Conservation (phyloP, 2,113 vertebrate genomes). For the Phylloscopus whistleri region DNA sequence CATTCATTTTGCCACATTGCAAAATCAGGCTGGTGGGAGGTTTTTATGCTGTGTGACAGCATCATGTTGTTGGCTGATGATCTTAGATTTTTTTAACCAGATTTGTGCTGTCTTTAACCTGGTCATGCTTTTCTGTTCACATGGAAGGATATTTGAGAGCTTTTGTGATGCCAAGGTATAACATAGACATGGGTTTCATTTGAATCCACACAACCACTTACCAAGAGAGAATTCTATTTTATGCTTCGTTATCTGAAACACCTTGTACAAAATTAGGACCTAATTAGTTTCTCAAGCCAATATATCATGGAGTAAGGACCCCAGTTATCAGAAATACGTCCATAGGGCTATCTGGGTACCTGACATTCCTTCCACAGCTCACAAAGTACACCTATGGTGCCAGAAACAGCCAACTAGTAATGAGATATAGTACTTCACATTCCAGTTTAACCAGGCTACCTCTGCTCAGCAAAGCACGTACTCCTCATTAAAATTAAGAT, state of each 20-base stretch:
- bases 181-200: not conserved
- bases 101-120: not conserved
- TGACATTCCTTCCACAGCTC: not conserved
- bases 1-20: not conserved
- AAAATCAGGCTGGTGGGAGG: not conserved
- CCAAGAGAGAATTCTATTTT: not conserved
- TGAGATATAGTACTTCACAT: not conserved
- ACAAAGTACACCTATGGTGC: not conserved
- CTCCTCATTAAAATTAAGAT: not conserved
- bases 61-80: not conserved
- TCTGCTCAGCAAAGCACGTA: not conserved
- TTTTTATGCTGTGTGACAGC: not conserved
- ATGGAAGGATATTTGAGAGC: not conserved
- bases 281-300: not conserved
- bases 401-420: not conserved
- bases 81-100: not conserved
- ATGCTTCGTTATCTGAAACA: not conserved
- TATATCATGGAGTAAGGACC: not conserved
- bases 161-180: not conserved
- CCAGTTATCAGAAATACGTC: not conserved
- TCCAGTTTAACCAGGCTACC: not conserved
- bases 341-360: not conserved
- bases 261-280: not conserved
- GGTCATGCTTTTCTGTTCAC: not conserved
- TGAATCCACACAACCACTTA: not conserved